Base-by-base conservation (phyloP, 2,888 invertebrate genomes). In the Drosophila emarginata region DNA sequence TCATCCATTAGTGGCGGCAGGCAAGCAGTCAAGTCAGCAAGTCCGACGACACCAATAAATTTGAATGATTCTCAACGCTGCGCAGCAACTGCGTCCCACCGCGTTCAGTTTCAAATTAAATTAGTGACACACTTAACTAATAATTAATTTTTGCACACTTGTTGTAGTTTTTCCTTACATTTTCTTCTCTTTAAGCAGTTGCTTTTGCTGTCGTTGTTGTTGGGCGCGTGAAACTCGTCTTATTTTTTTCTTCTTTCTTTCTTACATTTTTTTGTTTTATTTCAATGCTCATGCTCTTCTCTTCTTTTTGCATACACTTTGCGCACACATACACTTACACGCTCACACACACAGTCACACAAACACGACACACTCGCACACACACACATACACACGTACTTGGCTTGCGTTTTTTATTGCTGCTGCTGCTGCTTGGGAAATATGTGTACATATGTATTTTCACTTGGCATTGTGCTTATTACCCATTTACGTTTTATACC, bases 301-400 rank as follows among this genome's bases (percentile, higher is more conserved):
- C 80, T 77, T 83, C 87, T 83, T 67, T 84, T 87, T 84, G 87
- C 87, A 84, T 87, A 84, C 84, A 87, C 87, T 84, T 87, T 87
- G 84, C 83, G 80, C 83, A 80, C 80, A 83, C 77, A 82, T 74
- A 81, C 85, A 84, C 56, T 54, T 53, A 52, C 64, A 54, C 59
- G 52, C 45, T 62, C 54, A 67, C 61, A 69, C 77, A 60, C 71
- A 64, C 53, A 66, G 52, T 61, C 61, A 71, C 74, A 70, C 73
- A 63, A 63, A 65, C 66, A 68, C 54, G 45, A 40, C 28, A 53
- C 11, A 51, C 26, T 23, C 32, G 28, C 32, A 23, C 28, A 53
- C 26, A 54, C 45, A 60, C 57, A 61, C 54, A 73, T 75, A 81
- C 80, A 69, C 70, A 80, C 83, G 78, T 76, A 86, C 81, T 86